phyloP scores from a whole-genome alignment of 2,888 invertebrate genomes.

The Noctua janthe region DNA sequence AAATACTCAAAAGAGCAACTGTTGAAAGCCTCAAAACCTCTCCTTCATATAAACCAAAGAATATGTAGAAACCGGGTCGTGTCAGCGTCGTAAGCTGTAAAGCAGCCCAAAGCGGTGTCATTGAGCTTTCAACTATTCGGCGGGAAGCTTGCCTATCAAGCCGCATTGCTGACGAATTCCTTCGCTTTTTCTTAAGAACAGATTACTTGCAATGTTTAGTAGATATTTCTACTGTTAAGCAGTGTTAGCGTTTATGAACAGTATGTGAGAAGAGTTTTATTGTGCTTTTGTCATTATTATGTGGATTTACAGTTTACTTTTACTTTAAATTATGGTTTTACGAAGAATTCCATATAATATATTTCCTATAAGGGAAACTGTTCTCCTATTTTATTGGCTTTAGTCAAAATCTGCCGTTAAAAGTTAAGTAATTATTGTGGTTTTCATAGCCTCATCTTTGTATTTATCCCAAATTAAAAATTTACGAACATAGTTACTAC shows the following conservation, averaged over 20 bases:
- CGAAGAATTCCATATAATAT: background rate
- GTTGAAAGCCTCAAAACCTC: background rate
- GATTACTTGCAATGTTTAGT: conserved; percentile 56
- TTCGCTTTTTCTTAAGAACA: conserved; percentile 60
- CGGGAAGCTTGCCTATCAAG: conserved; percentile 64
- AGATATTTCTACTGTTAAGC: conserved; percentile 40
- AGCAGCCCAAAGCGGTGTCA: conserved; percentile 77
- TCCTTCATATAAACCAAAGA: background rate
- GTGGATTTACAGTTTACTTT: background rate
- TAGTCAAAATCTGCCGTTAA: background rate
- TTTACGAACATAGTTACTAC: background rate
- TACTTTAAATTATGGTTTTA: background rate
- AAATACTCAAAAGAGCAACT: background rate
- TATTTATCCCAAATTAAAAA: background rate
- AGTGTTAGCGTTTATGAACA: conserved; percentile 21
- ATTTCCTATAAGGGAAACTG: background rate
- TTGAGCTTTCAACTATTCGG: conserved; percentile 85
- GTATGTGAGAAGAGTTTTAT: conserved; percentile 13
- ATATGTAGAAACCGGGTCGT: background rate
- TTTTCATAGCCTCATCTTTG: background rate
- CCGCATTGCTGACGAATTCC: conserved; percentile 61
- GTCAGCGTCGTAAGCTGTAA: conserved; percentile 66
- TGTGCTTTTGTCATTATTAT: conserved; percentile 10
- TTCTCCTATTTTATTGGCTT: background rate
- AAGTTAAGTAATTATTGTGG: background rate